Base-by-base conservation (phyloP, 1,140 invertebrate genomes). In the Dysdera silvatica region DNA sequence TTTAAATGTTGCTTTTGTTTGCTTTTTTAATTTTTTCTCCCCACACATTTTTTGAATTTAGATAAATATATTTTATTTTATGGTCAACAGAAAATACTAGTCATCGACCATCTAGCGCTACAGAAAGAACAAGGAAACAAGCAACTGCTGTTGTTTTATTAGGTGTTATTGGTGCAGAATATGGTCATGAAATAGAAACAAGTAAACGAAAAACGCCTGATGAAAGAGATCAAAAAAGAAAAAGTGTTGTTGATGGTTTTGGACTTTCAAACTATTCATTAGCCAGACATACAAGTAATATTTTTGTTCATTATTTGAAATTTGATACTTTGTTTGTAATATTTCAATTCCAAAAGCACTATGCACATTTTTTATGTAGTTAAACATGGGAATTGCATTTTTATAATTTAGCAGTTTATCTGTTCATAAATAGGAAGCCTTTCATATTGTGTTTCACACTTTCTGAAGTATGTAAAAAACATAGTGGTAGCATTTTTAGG, bases 141-240 rank as follows among this genome's bases (percentile, higher is more conserved):
- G 93, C 93, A 0, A 98, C 95, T 0, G 92, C 96, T 0, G 92
- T 99, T 0, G 92, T 99, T 0, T 77, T 99, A 37, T 75, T 99
- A 23, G 95, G 95, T 0, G 95, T 99, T 0, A 95, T 99, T 57
- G 96, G 96, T 0, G 91, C 95, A 0, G 95, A 98, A 77, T 99
- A 98, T 78, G 95, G 95, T 0, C 69, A 71, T 65, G 70, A 67
- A 18, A 70, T 71, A 40, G 71, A 65, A 67, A 59, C 68, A 65
- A 14, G 82, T 71, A 78, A 68, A 75, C 78, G 69, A 24, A 67
- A 72, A 57, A 67, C 62, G 24, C 49, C 59, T 24, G 70, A 67
- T n/a, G 69, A 70, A 48, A n/a, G n/a, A n/a, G 85, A 85, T 58
- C 80, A 76, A 57, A 79, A 84, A 54, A 80, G 88, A 53, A 89